Conservation (phyloP, 2,113 vertebrate genomes). For the Urocitellus parryii region DNA sequence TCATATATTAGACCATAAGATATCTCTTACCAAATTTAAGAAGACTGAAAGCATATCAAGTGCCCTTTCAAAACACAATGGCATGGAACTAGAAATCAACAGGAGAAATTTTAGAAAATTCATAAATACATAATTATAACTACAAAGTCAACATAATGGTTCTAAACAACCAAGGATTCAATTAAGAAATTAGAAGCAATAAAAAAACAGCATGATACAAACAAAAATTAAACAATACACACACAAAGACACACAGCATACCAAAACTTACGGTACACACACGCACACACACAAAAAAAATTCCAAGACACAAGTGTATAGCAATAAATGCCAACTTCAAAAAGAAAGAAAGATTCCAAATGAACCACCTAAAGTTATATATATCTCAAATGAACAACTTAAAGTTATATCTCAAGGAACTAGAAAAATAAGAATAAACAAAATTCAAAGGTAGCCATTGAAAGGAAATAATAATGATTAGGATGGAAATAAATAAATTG, state of each 20-base stretch:
- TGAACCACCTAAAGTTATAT: not conserved
- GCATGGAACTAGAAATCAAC: not conserved
- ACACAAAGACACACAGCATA: not conserved
- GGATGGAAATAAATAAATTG: not conserved
- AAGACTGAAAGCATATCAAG: not conserved
- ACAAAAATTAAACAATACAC: not conserved
- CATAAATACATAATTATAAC: not conserved
- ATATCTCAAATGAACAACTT: not conserved
- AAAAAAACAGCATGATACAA: not conserved
- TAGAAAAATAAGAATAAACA: not conserved
- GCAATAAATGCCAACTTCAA: not conserved
- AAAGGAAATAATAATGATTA: not conserved
- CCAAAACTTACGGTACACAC: not conserved
- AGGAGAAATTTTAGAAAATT: not conserved
- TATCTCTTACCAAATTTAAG: not conserved
- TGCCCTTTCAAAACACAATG: not conserved
- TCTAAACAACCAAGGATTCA: not conserved
- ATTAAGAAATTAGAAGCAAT: not conserved
- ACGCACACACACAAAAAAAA: not conserved
- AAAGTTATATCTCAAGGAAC: not conserved
- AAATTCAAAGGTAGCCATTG: not conserved
- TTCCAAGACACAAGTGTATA: not conserved
- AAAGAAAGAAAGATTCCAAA: not conserved
- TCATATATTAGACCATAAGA: not conserved
- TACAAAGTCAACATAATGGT: not conserved